Evolutionary conservation across 2,888 invertebrate species (phyloP), one percentile per base, ranked within the genome.

Genomic region (Hyppa rectilinea): DNA sequence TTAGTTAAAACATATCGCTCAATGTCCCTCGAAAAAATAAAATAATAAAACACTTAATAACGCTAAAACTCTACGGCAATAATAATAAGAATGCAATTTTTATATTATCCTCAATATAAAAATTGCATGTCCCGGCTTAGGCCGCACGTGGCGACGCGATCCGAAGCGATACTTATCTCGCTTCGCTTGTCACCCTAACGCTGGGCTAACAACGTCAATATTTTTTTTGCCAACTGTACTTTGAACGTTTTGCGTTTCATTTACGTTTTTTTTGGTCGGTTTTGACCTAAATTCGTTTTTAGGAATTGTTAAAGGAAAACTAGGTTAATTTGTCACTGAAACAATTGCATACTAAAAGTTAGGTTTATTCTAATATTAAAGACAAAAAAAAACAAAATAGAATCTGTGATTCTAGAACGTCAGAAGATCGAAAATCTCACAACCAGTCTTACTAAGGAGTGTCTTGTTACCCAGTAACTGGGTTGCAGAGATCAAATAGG

Each of bases 161-260:
- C 86, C 89, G 79, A 70, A 79, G 83, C 90, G 90, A 90, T 94
- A 90, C 93, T 94, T 94, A 95, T 92, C 89, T 87, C 94, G 94
- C 94, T 91, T 90, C 89, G 91, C 84, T 94, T 92, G 85, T 82
- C 93, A 92, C 94, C 95, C 94, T 87, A 79, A 38, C 50, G 26
- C 58, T 10, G 52, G 52, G 23, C 70, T 80, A 81, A 76, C 71
- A 67, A 77, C 81, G 75, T 69, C 75, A 67, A 73, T 85, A 78
- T 76, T 80, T 85, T 80, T 85, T 80, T 71, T 72, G 77, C 43
- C 31, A 47, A 77, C 85, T 73, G 82, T 81, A 82, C 75, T 78
- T 70, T 40, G 56, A 34, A 20, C 50, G 49, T 40, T 43, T n/a
- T 73, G 26, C 9, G 52, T 64, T 70, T 69, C 50, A n/a, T 50